Base-by-base conservation (phyloP, 2,113 vertebrate genomes). In the Colinus virginianus region DNA sequence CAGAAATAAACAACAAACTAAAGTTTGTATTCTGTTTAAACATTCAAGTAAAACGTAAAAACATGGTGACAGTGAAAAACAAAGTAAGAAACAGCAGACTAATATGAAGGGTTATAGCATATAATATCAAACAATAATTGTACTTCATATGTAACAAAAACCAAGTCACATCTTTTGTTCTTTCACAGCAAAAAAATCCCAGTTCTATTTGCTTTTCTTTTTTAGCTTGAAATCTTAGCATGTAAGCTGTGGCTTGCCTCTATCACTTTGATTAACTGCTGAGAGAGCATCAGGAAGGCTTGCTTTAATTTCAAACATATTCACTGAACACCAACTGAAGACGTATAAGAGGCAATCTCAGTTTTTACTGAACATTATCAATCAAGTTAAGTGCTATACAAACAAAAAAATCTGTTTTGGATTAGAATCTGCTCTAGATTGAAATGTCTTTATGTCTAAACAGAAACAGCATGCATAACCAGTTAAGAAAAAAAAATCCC, bases 231-330 rank as follows among this genome's bases (percentile, higher is more conserved):
- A 90, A 78, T 91, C 72, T 9, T 64, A 45, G 56, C 78, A 92
- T 78, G 26, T 48, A 76, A 90, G 58, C 45, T 66, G 48, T 62
- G 30, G 43, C 62, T 90, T 88, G 40, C 63, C 81, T 90, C 90
- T 61, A 92, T 42, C 75, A 82, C 70, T 64, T 53, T 6, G 5
- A 69, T 2, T 74, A 78, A 87, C 43, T 91, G 26, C 26, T 45
- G 26, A 68, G 32, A 83, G 12, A 72, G 38, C 38, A 71, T 68
- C 21, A 87, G 38, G 67, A 82, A 93, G 19, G 53, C 25, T 78
- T 69, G 48, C 25, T 93, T 62, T 75, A 53, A 89, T 69, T 89
- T 92, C 64, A 79, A 82, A 82, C 63, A 63, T 10, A 46, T 81
- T 86, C 78, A 83, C 17, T n/a, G 36, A 93, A n/a, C 46, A 46